Evolutionary conservation across 1,140 invertebrate species (phyloP).

Genomic region (Pogonus chalceus): DNA sequence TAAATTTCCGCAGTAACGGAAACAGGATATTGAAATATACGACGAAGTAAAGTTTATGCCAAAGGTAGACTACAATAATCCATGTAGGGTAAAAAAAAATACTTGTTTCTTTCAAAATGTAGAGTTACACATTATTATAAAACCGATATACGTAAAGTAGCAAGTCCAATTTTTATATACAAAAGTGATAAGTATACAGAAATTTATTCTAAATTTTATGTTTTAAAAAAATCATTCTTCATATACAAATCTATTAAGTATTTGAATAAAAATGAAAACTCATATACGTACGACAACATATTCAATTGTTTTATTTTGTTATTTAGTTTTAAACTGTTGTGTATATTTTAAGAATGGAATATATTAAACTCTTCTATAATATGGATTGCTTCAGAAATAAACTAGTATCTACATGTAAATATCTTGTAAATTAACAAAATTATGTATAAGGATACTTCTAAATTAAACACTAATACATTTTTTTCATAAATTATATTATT

Average conservation of each 20-base stretch:
- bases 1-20: constrained; percentile 17
- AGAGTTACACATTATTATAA: constrained; percentile 3
- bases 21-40: constrained; percentile 37
- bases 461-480: too few species aligned
- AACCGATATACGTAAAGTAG: constrained; percentile 15
- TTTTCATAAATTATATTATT: too few species aligned
- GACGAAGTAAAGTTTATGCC: constrained; percentile 34
- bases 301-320: too few species aligned
- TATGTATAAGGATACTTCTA: too few species aligned
- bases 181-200: constrained; percentile 6
- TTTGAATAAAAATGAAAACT: background rate
- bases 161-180: constrained; percentile 1
- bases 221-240: background rate
- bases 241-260: too few species aligned
- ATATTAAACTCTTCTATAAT: too few species aligned
- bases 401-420: too few species aligned
- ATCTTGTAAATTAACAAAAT: too few species aligned
- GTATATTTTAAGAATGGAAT: too few species aligned
- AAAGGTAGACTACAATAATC: constrained; percentile 34
- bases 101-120: constrained; percentile 9
- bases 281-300: too few species aligned
- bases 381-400: too few species aligned
- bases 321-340: too few species aligned
- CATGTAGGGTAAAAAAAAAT: constrained; percentile 26
- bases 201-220: background rate